Percentiles rank a stretch among this genome's conserved stretches.
These are phyloP conservation scores for Lathamus discolor DNA, from an alignment of 2,113 vertebrate species.

Conservation along the genomic window DNA sequence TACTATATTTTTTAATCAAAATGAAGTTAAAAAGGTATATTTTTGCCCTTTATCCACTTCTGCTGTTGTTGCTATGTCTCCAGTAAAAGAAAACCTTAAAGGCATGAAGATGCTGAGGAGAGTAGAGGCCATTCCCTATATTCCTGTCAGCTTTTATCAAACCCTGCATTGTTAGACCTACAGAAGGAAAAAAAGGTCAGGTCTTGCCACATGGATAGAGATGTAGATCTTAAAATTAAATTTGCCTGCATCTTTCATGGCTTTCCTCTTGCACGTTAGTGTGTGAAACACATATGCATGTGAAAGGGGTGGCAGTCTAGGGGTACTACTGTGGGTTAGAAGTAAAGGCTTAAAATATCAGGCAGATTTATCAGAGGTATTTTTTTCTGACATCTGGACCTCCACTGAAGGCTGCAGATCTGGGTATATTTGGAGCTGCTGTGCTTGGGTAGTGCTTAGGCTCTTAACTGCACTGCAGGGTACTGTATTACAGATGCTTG, in stretches of 20 bases:
- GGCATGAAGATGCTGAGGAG: not conserved
- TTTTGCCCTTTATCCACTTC: not conserved
- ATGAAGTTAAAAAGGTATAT: not conserved
- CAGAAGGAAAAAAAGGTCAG: not conserved
- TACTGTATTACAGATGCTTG: not conserved
- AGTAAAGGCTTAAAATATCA: not conserved
- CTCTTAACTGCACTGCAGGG: not conserved
- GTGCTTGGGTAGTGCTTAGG: not conserved
- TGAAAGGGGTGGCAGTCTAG: rapidly evolving
- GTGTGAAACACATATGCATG: rapidly evolving
- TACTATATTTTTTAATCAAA: not conserved
- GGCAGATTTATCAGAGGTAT: not conserved
- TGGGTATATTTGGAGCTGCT: not conserved
- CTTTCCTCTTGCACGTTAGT: not conserved
- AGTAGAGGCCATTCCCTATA: not conserved
- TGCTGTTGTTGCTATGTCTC: not conserved
- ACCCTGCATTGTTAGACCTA: not conserved
- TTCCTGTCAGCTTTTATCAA: not conserved
- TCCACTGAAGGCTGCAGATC: not conserved
- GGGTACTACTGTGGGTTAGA: not conserved
- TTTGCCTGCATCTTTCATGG: not conserved
- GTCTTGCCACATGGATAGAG: not conserved
- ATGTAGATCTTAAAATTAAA: not conserved
- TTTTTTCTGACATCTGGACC: not conserved
- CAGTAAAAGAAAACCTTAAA: not conserved